Evolutionary conservation across 37 sponge, comb jelly and placozoan species (phyloP).

Genomic region (Bolinopsis microptera): DNA sequence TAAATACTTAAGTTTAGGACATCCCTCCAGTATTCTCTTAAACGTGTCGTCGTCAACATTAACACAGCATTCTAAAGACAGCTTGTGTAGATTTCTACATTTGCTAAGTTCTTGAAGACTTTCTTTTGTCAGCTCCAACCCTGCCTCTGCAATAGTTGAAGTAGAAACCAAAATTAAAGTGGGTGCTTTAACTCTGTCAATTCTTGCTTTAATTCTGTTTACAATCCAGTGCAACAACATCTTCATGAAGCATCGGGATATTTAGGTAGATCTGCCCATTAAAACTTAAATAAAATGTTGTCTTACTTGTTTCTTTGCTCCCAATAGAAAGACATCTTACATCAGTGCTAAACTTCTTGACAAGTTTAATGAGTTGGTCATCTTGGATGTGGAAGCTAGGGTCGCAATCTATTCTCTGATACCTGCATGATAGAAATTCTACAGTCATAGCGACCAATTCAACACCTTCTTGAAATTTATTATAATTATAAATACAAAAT

Average conservation of each 20-base stretch:
- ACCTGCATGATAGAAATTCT: constrained; percentile 5
- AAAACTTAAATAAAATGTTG: too few relatives aligned
- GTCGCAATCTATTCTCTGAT: constrained; percentile 53
- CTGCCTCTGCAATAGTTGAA: constrained; percentile 23
- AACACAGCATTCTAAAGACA: constrained; percentile 45
- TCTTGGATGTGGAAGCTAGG: constrained; percentile 19
- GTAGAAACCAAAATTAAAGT: too few relatives aligned
- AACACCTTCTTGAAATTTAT: too few relatives aligned
- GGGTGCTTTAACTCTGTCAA: too few relatives aligned
- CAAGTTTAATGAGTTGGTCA: constrained; percentile 1
- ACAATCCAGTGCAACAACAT: too few relatives aligned
- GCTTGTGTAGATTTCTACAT: constrained; percentile 57
- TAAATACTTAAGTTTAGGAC: constrained; percentile 58
- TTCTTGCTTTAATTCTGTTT: too few relatives aligned
- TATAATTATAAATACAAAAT: too few relatives aligned
- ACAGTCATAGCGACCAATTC: too few relatives aligned
- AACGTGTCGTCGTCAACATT: constrained; percentile 49
- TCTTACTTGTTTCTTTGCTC: constrained; percentile 61
- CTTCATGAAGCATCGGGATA: too few relatives aligned
- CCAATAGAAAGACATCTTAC: neutral
- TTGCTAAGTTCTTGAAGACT: constrained; percentile 12
- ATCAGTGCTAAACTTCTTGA: constrained; percentile 21
- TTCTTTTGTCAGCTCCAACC: constrained; percentile 11
- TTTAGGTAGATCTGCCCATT: too few relatives aligned
- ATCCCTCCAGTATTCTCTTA: constrained; percentile 6